Percentiles rank a stretch among this genome's conserved stretches.
These are phyloP conservation scores for Vulpes vulpes DNA, from an alignment of 2,113 vertebrate species.

Conservation along the genomic window DNA sequence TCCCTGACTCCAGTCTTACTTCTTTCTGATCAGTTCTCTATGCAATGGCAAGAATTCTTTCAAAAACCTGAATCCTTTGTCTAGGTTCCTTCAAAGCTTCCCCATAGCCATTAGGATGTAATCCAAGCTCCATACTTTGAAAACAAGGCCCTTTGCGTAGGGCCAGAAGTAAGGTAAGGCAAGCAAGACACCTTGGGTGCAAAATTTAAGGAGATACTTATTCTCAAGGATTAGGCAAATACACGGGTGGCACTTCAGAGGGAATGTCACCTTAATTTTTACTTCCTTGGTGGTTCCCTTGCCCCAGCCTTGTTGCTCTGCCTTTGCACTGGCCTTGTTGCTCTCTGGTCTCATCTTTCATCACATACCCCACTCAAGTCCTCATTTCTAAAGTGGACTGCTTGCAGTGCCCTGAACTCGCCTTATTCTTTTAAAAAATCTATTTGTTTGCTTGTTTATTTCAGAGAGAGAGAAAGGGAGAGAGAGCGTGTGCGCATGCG, in stretches of 20 bases:
- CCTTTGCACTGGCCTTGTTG: background rate
- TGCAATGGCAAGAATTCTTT: constrained; percentile 2
- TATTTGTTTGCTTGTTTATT: too few species aligned
- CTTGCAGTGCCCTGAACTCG: background rate
- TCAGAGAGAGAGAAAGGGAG: too few species aligned
- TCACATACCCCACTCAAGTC: background rate
- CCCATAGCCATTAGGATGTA: background rate
- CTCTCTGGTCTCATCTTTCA: background rate
- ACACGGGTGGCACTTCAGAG: background rate
- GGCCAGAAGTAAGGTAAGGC: background rate
- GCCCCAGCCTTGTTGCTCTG: background rate
- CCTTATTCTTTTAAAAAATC: background rate
- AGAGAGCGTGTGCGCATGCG: too few species aligned
- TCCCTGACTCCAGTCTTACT: background rate
- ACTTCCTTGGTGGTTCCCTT: background rate
- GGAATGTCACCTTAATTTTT: constrained; percentile 18
- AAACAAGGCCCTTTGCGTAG: background rate
- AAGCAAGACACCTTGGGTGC: background rate
- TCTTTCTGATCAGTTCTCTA: background rate
- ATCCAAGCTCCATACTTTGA: background rate
- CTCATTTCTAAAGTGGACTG: constrained; percentile 38
- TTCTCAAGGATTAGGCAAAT: background rate
- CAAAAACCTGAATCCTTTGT: background rate
- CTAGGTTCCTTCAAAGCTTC: constrained; percentile 22
- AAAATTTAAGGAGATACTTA: constrained; percentile 7